Evolutionary conservation across 2,797 vertebrate genomes (phyloP).

Genomic region (Mycteria americana): DNA sequence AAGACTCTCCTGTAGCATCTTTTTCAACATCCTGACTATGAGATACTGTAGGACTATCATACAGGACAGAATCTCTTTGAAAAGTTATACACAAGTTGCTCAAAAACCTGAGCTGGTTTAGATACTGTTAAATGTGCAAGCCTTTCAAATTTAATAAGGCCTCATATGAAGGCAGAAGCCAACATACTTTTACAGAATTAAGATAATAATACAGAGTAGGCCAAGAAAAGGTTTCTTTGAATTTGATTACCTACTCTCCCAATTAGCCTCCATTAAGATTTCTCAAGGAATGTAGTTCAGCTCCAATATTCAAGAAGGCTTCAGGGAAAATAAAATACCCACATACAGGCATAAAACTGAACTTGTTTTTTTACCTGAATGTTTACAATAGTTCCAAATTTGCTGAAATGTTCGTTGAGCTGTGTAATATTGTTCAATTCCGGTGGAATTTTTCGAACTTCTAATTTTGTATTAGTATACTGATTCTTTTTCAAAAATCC

Average conservation of each 20-base stretch:
- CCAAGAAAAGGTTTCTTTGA: not conserved
- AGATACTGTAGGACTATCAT: not conserved
- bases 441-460: constrained; percentile 93
- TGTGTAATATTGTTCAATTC: constrained; percentile 96
- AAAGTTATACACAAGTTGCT: not conserved
- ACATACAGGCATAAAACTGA: not conserved
- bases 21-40: not conserved
- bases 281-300: not conserved
- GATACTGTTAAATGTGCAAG: not conserved
- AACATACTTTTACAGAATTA: not conserved
- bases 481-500: constrained; percentile 89
- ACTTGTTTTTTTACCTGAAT: constrained; percentile 85
- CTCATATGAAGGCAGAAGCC: not conserved
- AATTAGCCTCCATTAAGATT: not conserved
- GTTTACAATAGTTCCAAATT: constrained; percentile 97
- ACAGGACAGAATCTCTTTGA: not conserved
- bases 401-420: constrained; percentile 97
- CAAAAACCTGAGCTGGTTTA: not conserved
- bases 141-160: not conserved
- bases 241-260: not conserved
- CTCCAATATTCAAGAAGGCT: not conserved
- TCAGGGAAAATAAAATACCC: not conserved
- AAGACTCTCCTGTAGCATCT: not conserved
- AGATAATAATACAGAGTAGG: not conserved
- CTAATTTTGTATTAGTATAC: constrained; percentile 94